Conservation (phyloP, 2,888 invertebrate species). For the Cantharis flavilabris region DNA sequence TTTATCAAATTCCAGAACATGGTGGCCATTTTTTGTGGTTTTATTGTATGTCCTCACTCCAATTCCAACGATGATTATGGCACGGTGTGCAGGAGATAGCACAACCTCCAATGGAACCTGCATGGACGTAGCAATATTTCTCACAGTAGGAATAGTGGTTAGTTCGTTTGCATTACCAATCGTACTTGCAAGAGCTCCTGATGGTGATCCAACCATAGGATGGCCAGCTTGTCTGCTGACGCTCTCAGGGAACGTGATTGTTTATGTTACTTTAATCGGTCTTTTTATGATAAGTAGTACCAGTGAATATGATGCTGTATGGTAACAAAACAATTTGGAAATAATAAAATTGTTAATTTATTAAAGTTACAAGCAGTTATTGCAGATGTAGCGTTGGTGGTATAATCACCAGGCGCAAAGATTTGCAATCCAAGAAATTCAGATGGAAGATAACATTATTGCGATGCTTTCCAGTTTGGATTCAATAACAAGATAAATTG, state of each 20-base stretch:
- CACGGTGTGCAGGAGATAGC: constrained; percentile 74
- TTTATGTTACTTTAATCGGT: constrained; percentile 88
- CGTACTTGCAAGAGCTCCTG: constrained; percentile 80
- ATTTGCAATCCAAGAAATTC: background rate
- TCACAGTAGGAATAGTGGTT: constrained; percentile 93
- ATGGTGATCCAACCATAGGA: constrained; percentile 65
- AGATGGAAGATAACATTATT: background rate
- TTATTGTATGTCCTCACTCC: constrained; percentile 92
- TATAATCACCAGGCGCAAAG: background rate
- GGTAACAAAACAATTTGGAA: constrained; percentile 59
- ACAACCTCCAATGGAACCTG: constrained; percentile 76
- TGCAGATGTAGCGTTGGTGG: background rate
- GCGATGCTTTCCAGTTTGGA: background rate
- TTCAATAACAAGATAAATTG: background rate
- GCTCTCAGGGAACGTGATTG: constrained; percentile 85
- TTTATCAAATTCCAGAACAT: constrained; percentile 67
- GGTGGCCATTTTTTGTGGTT: constrained; percentile 98
- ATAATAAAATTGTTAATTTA: background rate
- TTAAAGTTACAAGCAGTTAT: background rate
- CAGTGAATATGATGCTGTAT: constrained; percentile 87
- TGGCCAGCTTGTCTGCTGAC: constrained; percentile 88
- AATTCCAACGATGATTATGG: constrained; percentile 85
- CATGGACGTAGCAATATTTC: constrained; percentile 88
- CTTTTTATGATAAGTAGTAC: constrained; percentile 88
- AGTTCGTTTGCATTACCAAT: constrained; percentile 96